These are phyloP conservation scores for Chaetops frenatus DNA, from an alignment of 2,113 vertebrate genomes.

Conservation along the genomic window DNA sequence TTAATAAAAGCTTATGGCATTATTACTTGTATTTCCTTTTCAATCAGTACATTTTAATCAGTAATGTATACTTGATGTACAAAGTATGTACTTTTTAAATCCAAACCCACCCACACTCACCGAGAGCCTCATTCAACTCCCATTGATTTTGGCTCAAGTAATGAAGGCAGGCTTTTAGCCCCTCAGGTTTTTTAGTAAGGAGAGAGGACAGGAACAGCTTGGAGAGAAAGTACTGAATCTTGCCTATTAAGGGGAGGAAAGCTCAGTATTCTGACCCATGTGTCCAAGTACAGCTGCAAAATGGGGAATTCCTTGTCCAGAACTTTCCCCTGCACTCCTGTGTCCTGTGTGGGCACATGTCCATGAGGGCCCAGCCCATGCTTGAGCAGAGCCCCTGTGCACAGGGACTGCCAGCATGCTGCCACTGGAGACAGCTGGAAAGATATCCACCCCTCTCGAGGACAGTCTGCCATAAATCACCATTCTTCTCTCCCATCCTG, in stretches of 20 bases:
- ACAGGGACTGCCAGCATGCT: background rate
- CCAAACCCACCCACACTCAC: background rate
- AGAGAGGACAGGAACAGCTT: background rate
- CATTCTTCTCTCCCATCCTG: background rate
- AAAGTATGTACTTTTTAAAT: background rate
- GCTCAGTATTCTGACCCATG: background rate
- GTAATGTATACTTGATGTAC: background rate
- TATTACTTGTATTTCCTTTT: background rate
- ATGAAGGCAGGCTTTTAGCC: background rate
- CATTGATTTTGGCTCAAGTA: background rate
- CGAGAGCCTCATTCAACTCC: background rate
- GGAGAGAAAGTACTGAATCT: background rate
- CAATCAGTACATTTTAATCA: background rate
- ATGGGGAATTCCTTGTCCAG: background rate
- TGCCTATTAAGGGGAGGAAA: background rate
- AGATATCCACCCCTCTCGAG: background rate
- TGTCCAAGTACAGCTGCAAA: background rate
- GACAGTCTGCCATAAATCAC: background rate
- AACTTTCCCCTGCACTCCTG: background rate
- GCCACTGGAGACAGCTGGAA: background rate
- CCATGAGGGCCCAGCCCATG: fast-evolving
- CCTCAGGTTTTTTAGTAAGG: background rate
- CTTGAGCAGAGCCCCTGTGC: background rate
- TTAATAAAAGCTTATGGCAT: background rate
- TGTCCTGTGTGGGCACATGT: background rate